Evolutionary conservation across 1,140 invertebrate genomes (phyloP).

Genomic region (Aphelinus atriplicis): DNA sequence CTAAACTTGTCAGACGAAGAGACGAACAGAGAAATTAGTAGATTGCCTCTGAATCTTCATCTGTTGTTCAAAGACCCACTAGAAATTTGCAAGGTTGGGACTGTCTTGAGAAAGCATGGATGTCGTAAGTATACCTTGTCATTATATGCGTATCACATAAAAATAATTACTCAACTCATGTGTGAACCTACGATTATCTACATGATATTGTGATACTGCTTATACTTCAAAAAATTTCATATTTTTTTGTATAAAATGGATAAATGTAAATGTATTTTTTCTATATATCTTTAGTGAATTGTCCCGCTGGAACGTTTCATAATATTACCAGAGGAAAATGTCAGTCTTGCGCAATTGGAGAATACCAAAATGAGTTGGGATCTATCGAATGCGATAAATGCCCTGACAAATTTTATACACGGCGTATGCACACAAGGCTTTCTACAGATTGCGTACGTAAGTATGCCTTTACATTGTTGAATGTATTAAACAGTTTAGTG

Average conservation of each 20-base stretch:
- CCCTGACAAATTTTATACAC: slow-evolving; percentile 71
- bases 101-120: slow-evolving; percentile 48
- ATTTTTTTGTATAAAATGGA: too few species aligned
- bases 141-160: too few species aligned
- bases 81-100: slow-evolving; percentile 52
- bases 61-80: slow-evolving; percentile 47
- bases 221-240: too few species aligned
- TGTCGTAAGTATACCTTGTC: slow-evolving; percentile 48
- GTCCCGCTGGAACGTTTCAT: slow-evolving; percentile 75
- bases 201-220: too few species aligned
- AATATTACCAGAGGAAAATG: slow-evolving; percentile 68
- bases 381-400: slow-evolving; percentile 70
- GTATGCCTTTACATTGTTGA: neutral
- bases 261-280: neutral
- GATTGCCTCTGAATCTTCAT: slow-evolving; percentile 51
- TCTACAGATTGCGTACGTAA: slow-evolving; percentile 71
- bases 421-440: slow-evolving; percentile 67
- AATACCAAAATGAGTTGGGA: slow-evolving; percentile 71
- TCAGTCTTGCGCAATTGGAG: slow-evolving; percentile 69
- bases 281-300: slow-evolving; percentile 66
- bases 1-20: slow-evolving; percentile 48
- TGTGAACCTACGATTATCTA: too few species aligned
- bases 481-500: too few species aligned
- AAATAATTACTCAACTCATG: too few species aligned
- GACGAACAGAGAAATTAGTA: slow-evolving; percentile 51